Conservation (phyloP, 2,113 vertebrate species). For the Chitala chitala region DNA sequence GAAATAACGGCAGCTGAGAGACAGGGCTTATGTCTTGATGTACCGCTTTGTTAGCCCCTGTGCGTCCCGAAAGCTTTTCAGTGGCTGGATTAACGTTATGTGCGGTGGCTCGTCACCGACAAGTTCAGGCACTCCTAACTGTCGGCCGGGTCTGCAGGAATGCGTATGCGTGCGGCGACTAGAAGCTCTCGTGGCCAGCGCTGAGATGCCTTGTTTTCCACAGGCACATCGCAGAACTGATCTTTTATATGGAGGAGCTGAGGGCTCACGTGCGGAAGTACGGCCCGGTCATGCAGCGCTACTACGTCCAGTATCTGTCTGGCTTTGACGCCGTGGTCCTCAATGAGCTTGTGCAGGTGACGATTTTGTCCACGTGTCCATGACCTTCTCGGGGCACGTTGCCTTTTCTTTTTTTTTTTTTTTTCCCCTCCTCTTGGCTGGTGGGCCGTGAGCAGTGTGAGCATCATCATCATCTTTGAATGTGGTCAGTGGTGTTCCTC, state of each 20-base stretch:
- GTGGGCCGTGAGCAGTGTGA: too few species aligned
- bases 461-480: too few species aligned
- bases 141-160: too few species aligned
- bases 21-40: background rate
- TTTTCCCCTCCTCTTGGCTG: too few species aligned
- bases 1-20: background rate
- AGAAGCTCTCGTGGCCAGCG: background rate
- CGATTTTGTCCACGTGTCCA: too few species aligned
- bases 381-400: too few species aligned
- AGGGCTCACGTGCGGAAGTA: constrained; percentile 93
- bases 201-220: background rate
- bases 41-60: background rate
- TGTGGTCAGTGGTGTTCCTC: background rate
- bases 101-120: background rate
- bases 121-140: background rate
- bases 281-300: constrained; percentile 94
- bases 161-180: background rate
- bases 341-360: constrained; percentile 96
- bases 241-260: constrained; percentile 99
- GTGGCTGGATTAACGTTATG: background rate
- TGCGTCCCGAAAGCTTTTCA: background rate
- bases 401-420: too few species aligned
- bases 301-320: constrained; percentile 95
- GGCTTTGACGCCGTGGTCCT: constrained; percentile 96
- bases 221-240: constrained; percentile 93